Evolutionary conservation across 2,113 vertebrate species (phyloP).

Genomic region (Colistium nudipinnis): DNA sequence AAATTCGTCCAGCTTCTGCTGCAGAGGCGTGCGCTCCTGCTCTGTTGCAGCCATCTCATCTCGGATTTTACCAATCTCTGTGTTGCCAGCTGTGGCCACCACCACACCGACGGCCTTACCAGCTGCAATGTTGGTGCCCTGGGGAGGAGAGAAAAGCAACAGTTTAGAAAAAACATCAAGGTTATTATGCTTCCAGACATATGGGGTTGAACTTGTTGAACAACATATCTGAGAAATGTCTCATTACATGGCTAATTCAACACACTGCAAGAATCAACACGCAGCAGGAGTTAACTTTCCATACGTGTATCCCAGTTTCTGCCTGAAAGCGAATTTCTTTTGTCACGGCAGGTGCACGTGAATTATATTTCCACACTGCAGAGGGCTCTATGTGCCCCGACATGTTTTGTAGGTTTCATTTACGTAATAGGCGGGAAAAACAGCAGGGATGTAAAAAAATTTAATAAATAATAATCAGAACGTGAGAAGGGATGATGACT

Average conservation of each 20-base stretch:
- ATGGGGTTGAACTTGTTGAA: neutral
- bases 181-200: neutral
- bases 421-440: neutral
- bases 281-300: constrained; percentile 1
- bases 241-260: neutral
- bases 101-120: constrained; percentile 97
- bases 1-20: constrained; percentile 98
- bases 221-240: neutral
- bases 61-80: constrained; percentile 97
- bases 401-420: neutral
- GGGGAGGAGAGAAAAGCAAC: neutral
- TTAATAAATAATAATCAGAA: neutral
- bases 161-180: neutral
- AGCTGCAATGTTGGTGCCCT: constrained; percentile 98
- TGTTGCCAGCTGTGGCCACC: constrained; percentile 92
- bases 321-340: neutral
- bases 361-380: neutral
- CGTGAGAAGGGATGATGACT: neutral
- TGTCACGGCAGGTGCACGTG: neutral
- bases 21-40: constrained; percentile 94
- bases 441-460: neutral
- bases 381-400: neutral
- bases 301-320: neutral
- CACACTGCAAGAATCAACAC: neutral
- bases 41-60: constrained; percentile 98